Evolutionary conservation across 2,888 invertebrate species (phyloP).

Genomic region (Parelbella ahira): DNA sequence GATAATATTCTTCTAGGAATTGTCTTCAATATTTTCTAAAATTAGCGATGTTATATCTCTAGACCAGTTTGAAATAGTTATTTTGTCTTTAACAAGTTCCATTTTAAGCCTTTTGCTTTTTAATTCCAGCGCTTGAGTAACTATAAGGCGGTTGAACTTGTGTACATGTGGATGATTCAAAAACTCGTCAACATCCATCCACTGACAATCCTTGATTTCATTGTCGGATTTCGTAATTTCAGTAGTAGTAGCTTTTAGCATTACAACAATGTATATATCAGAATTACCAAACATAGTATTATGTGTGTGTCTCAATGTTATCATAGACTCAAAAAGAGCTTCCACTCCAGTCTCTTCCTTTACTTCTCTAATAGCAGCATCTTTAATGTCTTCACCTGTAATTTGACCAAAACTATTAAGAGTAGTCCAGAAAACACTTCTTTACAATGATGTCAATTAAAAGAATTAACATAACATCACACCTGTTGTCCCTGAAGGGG

Average conservation of each 20-base stretch:
- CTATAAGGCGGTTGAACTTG: slow-evolving; percentile 85
- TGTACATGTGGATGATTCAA: slow-evolving; percentile 85
- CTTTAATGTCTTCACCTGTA: slow-evolving; percentile 89
- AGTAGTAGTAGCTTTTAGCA: slow-evolving; percentile 83
- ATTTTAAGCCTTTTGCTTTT: slow-evolving; percentile 82
- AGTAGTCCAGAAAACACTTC: too few species aligned
- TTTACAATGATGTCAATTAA: too few species aligned
- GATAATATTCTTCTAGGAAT: neutral
- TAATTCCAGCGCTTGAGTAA: slow-evolving; percentile 84
- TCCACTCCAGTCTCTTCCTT: slow-evolving; percentile 93
- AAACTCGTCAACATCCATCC: slow-evolving; percentile 91
- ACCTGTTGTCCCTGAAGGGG: too few species aligned
- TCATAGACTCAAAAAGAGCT: slow-evolving; percentile 86
- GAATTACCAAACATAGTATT: slow-evolving; percentile 89
- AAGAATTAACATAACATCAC: too few species aligned
- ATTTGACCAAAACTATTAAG: slow-evolving; percentile 28
- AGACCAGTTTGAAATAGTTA: slow-evolving; percentile 47
- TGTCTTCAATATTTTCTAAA: slow-evolving; percentile 47
- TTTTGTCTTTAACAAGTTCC: slow-evolving; percentile 70
- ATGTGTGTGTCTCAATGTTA: slow-evolving; percentile 90
- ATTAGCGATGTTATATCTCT: slow-evolving; percentile 58
- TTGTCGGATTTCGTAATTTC: slow-evolving; percentile 85
- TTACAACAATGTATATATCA: slow-evolving; percentile 91
- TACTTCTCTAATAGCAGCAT: slow-evolving; percentile 92
- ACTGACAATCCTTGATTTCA: slow-evolving; percentile 88